Evolutionary conservation across 2,113 vertebrate species (phyloP).

Genomic region (Sylvilagus bachmani): DNA sequence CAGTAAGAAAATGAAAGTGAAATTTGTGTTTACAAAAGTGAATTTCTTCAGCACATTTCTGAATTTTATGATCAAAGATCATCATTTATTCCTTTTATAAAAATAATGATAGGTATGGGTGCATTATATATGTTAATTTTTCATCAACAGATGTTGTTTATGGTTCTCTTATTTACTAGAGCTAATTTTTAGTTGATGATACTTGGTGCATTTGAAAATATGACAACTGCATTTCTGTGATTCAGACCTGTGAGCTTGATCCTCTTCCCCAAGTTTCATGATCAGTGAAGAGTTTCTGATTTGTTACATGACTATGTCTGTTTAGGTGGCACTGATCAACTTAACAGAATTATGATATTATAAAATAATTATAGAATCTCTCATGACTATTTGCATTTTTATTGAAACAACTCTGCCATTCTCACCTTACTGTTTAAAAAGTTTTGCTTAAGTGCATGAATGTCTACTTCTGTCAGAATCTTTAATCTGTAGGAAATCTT

Average conservation of each 20-base stretch:
- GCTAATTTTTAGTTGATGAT: background rate
- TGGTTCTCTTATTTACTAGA: background rate
- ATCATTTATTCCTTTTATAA: background rate
- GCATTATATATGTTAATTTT: slow-evolving; percentile 55
- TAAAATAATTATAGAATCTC: background rate
- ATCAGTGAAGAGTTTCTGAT: background rate
- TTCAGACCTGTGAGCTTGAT: background rate
- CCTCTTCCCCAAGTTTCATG: background rate
- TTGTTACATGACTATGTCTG: background rate
- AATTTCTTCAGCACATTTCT: background rate
- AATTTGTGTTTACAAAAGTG: background rate
- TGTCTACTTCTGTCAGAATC: background rate
- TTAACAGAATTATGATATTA: background rate
- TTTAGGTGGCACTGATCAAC: slow-evolving; percentile 25
- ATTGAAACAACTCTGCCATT: slow-evolving; percentile 8
- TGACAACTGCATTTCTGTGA: background rate
- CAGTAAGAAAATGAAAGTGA: slow-evolving; percentile 2
- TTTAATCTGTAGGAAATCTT: slow-evolving; percentile 14
- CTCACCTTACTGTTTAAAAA: slow-evolving; percentile 32
- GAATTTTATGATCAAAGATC: slow-evolving; percentile 43
- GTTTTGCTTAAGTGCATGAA: slow-evolving; percentile 44
- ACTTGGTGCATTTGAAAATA: background rate
- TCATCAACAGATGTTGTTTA: slow-evolving; percentile 36
- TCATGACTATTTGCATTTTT: background rate
- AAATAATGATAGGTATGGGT: background rate